Evolutionary conservation across 2,797 vertebrate genomes (phyloP), one percentile per base, ranked within the genome.

Genomic region (Karalla daura): DNA sequence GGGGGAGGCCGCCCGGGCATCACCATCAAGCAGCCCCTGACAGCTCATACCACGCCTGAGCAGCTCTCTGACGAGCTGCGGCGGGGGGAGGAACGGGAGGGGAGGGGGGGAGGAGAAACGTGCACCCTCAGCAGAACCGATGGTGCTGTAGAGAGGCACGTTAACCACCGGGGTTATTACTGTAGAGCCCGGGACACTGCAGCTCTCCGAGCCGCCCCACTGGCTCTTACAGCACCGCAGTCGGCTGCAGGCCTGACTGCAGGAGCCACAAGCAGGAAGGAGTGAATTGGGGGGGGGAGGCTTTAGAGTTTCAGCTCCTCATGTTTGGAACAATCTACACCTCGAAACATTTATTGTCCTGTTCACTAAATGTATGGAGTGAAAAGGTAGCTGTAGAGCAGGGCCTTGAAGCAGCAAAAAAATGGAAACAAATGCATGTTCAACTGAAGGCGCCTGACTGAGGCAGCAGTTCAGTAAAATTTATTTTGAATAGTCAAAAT

Each of bases 11-110:
- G 62, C 60, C 12, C 60, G 63, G 85, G 85, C 89, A 88, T 91
- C 80, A 81, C 86, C 89, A 92, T 93, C 92, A 92, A 93, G 89
- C 91, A 93, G 87, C 89, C 67, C 53, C 85, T 93, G 94, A 94
- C 93, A 94, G 92, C 93, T 94, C 93, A 94, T 94, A 93, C 91
- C 92, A 94, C 87, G 93, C 89, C 90, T 93, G 92, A 90, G 83
- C 90, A 84, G 81, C 85, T 90, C 89, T 82, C 81, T 91, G 91
- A 94, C 78, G 84, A 85, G 86, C 86, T 84, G 81, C 64, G 55
- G 84, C 58, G 66, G 71, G 68, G 63, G 21, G 70, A 32, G 30
- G 45, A 23, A 11, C 40, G 7, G 61, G 65, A 40, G 74, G 43
- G 20, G 44, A 65, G 74, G 36, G 18, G 27, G 67, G 73, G 70